Percentiles rank a stretch among this genome's conserved stretches.
Evolutionary conservation across 2,113 vertebrate genomes (phyloP).

Genomic region (Petrocephalus microphthalmus): DNA sequence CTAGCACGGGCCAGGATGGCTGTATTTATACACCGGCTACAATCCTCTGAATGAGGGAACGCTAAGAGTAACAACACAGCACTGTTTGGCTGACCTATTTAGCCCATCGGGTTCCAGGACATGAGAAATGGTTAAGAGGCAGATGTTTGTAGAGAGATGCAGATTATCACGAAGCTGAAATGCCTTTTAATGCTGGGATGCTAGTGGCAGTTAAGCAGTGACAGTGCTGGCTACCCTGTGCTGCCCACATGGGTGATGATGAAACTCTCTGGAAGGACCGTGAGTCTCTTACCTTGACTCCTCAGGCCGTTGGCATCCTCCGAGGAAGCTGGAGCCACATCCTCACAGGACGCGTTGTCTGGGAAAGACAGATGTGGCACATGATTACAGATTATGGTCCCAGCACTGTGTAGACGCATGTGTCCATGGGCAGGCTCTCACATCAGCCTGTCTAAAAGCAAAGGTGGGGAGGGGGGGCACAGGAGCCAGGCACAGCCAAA

Average conservation of each 20-base stretch:
- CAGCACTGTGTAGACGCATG: too few species aligned
- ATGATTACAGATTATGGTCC: neutral
- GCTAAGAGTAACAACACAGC: neutral
- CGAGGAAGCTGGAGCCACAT: slow-evolving; percentile 71
- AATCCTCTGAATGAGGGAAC: neutral
- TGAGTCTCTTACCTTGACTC: slow-evolving; percentile 74
- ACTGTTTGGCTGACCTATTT: neutral
- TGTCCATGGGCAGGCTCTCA: neutral
- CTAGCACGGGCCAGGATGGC: neutral
- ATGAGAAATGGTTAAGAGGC: neutral
- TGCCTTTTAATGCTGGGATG: slow-evolving; percentile 45
- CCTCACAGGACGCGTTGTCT: slow-evolving; percentile 86
- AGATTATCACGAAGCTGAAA: slow-evolving; percentile 29
- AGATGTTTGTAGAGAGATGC: neutral
- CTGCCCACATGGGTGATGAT: neutral
- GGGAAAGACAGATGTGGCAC: slow-evolving; percentile 45
- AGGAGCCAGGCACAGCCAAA: neutral
- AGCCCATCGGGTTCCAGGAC: neutral
- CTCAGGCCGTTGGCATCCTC: slow-evolving; percentile 76
- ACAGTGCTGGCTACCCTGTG: too few species aligned
- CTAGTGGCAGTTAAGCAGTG: too few species aligned
- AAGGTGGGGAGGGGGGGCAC: neutral
- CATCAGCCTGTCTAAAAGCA: neutral
- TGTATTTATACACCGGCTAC: neutral
- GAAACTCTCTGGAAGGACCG: neutral